Evolutionary conservation across 1,140 invertebrate species (phyloP).

Genomic region (Cydia amplana): DNA sequence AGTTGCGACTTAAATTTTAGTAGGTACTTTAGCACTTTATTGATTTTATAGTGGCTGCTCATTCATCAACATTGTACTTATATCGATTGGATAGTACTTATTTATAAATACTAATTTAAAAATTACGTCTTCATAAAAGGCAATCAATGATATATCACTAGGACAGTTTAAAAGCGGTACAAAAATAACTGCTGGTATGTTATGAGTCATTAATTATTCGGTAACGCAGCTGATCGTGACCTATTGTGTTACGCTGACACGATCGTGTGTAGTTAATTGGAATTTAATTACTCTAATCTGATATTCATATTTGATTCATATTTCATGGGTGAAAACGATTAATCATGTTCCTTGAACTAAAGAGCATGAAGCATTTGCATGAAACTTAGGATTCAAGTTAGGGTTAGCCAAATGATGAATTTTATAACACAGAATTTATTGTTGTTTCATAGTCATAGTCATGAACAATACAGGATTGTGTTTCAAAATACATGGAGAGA

Average conservation of each 20-base stretch:
- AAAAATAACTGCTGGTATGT: neutral
- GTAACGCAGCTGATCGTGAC: slow-evolving; percentile 24
- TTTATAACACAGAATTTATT: too few species aligned
- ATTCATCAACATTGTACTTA: neutral
- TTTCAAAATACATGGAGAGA: too few species aligned
- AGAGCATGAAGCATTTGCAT: neutral
- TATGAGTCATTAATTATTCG: slow-evolving; percentile 8
- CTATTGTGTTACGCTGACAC: slow-evolving; percentile 11
- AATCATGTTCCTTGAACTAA: slow-evolving; percentile 6
- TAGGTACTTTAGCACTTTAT: neutral
- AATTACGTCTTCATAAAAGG: too few species aligned
- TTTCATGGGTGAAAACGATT: slow-evolving; percentile 21
- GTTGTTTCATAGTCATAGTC: too few species aligned
- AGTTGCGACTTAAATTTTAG: neutral
- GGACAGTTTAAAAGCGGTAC: neutral
- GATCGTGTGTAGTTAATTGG: slow-evolving; percentile 17
- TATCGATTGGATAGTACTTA: too few species aligned
- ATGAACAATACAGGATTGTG: too few species aligned
- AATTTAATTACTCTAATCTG: slow-evolving; percentile 21
- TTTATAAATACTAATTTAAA: too few species aligned
- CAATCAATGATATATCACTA: too few species aligned
- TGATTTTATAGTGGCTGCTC: neutral
- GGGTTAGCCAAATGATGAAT: too few species aligned
- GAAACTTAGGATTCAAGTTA: neutral
- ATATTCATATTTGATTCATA: neutral